Base-by-base conservation (phyloP, 2,797 vertebrate genomes). In the Cyprinodon diabolis region DNA sequence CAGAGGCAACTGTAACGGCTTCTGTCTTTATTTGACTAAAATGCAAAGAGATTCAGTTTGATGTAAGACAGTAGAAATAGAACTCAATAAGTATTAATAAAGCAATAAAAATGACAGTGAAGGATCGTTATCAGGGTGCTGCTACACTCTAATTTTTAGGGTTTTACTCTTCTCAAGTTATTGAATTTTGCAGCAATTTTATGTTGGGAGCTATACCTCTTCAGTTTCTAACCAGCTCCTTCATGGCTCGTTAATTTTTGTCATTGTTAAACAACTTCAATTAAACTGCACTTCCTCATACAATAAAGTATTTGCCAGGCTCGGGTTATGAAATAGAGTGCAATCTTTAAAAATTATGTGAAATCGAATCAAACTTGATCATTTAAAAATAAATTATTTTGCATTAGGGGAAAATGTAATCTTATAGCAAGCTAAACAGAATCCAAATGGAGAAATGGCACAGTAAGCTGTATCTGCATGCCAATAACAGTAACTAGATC, bases 241-340 rank as follows among this genome's bases (percentile, higher is more conserved):
- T 68, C 71, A 74, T 56, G 84, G 88, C 82, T 90, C 83, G 75
- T 93, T 93, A 88, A 93, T 88, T 93, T 89, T 82, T 90, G 76
- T 86, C 87, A 87, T 86, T 94, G 90, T 92, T 90, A 87, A 89
- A 84, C 79, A 90, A 84, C 83, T 93, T 89, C 74, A 79, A 90
- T 92, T 92, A 90, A 86, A 91, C 80, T 76, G 79, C 77, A 79
- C 80, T 80, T 84, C 62, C 75, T 84, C 77, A 76, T 76, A 80
- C 77, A 83, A 85, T 69, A 74, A 79, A 80, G 63, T 56, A 65
- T 68, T 66, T 70, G 71, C 80, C n/a, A 19, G 67, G 21, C 60
- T 72, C 52, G 3, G 25, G 49, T 62, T 63, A 13, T 76, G 80
- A 87, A 81, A 80, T 25, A 58, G 55, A 21, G 66, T 58, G 72